A percentile compares a stretch with the other conserved stretches of the same genome.
These are phyloP conservation scores for Bryconaethiops microstoma DNA, from an alignment of 2,797 vertebrate genomes.

Conservation along the genomic window DNA sequence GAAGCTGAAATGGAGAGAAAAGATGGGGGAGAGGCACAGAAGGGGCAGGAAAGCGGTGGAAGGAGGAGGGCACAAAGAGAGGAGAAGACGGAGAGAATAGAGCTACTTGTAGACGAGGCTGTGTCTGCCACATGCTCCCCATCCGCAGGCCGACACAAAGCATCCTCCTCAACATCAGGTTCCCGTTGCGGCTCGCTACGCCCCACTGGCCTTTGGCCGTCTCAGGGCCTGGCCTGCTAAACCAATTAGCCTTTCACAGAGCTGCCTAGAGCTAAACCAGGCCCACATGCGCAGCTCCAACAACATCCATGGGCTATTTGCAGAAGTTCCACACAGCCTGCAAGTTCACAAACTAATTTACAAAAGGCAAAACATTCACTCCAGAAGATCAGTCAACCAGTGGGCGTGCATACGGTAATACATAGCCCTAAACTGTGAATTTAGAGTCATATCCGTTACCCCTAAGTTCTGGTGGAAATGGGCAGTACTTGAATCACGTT, in stretches of 20 bases:
- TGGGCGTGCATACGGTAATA: slow-evolving; percentile 18
- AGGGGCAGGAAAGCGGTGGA: slow-evolving; percentile 16
- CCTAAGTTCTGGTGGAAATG: slow-evolving; percentile 40
- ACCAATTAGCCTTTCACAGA: slow-evolving; percentile 67
- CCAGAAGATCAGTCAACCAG: slow-evolving; percentile 5
- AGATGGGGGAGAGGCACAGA: not conserved
- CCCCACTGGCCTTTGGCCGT: slow-evolving; percentile 63
- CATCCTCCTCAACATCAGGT: slow-evolving; percentile 63
- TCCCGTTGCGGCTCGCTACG: slow-evolving; percentile 64
- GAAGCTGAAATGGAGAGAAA: not conserved
- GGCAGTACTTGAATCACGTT: slow-evolving; percentile 46
- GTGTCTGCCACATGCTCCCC: slow-evolving; percentile 62
- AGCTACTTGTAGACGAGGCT: slow-evolving; percentile 43
- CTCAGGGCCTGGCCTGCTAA: slow-evolving; percentile 62
- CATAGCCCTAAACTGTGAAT: slow-evolving; percentile 50
- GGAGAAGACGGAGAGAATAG: slow-evolving; percentile 31
- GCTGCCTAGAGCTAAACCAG: slow-evolving; percentile 57
- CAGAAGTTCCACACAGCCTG: slow-evolving; percentile 45
- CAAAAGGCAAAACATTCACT: slow-evolving; percentile 13
- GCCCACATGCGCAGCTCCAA: slow-evolving; percentile 51
- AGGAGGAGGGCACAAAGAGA: slow-evolving; percentile 23
- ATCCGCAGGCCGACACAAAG: slow-evolving; percentile 54
- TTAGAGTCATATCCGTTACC: slow-evolving; percentile 49
- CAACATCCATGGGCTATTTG: slow-evolving; percentile 53
- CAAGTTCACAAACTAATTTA: slow-evolving; percentile 42